Evolutionary conservation across 2,113 vertebrate species (phyloP), one percentile per base, ranked within the genome.

Genomic region (Probosciger aterrimus): DNA sequence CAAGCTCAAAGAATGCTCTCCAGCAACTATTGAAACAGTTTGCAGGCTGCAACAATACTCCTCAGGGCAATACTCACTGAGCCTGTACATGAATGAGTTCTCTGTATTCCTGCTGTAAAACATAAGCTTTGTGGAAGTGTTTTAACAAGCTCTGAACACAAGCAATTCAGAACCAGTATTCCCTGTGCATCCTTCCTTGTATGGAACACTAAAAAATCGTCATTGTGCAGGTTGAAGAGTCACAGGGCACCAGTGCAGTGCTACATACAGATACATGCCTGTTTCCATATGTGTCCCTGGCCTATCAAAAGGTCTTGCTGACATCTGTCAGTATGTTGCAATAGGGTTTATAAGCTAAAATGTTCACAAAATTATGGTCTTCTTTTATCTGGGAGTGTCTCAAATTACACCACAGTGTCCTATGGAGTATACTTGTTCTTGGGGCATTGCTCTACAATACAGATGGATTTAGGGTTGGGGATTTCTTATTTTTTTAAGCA

Each of bases 51-150:
- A 52, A 57, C 18, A 3, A 14, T 82, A 30, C 2, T 55, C 30
- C 60, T 50, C 20, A 27, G 30, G 55, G 57, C 2, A 3, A 53
- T 44, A 52, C 12, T 39, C 60, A 33, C 47, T 57, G 0, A 0
- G 39, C 11, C 11, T 89, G 18, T 19, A 5, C 0, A 0, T 16
- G 11, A 69, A 39, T 22, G n/a, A 53, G 31, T 41, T 57, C 35
- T 43, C 62, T 23, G 6, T 49, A 35, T 22, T 18, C 53, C 20
- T 44, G 3, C 28, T 10, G 2, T 55, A 27, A 86, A 86, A 68
- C 9, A 12, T 6, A 14, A 63, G 47, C n/a, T 13, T 59, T 69
- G 39, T 43, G 19, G n/a, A 73, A 68, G 46, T 47, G 39, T 77
- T 88, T 55, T 14, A 39, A 27, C 30, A 78, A 39, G 65, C 70